Conservation (phyloP, 2,113 vertebrate genomes). For the Ornithorhynchus anatinus region DNA sequence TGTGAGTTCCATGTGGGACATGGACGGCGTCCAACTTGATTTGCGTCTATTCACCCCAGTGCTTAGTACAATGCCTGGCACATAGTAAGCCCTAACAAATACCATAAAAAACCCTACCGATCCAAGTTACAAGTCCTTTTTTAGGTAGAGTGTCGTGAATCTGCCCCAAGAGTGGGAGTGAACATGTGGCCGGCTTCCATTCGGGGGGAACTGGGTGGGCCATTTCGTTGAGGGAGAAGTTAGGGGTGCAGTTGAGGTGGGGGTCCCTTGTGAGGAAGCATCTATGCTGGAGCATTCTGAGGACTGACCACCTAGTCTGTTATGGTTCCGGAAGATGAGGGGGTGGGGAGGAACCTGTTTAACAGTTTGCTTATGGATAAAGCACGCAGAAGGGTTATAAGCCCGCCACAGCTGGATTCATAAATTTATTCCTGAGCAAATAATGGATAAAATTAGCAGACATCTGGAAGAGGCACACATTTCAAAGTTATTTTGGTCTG, state of each 20-base stretch:
- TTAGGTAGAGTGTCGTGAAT: constrained; percentile 23
- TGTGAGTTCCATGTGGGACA: too few relatives aligned
- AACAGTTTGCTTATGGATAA: constrained; percentile 46
- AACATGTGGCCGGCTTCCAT: constrained; percentile 1
- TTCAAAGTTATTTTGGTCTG: constrained; percentile 77
- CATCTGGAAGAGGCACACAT: constrained; percentile 77
- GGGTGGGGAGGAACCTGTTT: constrained; percentile 51
- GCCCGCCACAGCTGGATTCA: constrained; percentile 43
- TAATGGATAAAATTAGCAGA: constrained; percentile 78
- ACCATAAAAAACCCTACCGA: too few relatives aligned
- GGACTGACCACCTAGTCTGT: not conserved
- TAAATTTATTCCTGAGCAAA: constrained; percentile 68
- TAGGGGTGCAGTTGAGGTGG: not conserved
- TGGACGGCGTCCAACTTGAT: too few relatives aligned
- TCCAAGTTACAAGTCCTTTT: too few relatives aligned
- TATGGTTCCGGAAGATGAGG: not conserved
- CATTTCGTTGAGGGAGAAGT: not conserved
- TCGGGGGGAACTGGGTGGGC: not conserved
- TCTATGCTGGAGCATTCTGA: not conserved
- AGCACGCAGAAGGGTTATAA: constrained; percentile 34
- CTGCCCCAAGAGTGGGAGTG: constrained; percentile 31
- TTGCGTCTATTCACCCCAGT: too few relatives aligned
- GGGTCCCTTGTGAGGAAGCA: not conserved
- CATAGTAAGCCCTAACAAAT: too few relatives aligned
- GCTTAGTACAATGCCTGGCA: too few relatives aligned